Percentiles rank a stretch among this genome's conserved stretches.
Evolutionary conservation across 23 tunicate genomes (phyloP).

Genomic region (Botrylloides violaceus): DNA sequence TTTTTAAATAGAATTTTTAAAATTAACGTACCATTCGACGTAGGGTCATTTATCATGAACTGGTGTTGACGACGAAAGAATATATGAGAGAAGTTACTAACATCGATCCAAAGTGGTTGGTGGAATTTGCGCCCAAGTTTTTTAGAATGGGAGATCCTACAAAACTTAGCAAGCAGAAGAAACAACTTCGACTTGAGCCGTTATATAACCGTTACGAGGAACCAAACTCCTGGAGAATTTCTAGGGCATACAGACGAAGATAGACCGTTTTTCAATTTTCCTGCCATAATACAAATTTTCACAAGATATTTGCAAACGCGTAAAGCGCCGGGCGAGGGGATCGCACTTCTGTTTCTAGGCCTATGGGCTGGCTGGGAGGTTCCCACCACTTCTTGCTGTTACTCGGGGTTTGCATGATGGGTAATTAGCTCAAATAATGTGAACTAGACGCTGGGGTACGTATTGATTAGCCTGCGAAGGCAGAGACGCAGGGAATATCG

Average conservation of each 20-base stretch:
- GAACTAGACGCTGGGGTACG: no score
- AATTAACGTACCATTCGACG: neutral
- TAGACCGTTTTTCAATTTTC: conserved; percentile 1
- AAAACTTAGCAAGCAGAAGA: conserved; percentile 89
- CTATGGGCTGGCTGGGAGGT: no score
- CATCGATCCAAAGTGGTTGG: conserved; percentile 94
- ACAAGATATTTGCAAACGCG: no score
- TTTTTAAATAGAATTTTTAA: neutral
- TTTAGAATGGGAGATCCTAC: conserved; percentile 97
- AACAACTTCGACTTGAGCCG: conserved; percentile 87
- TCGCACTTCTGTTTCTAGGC: no score
- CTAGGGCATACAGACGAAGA: conserved; percentile 85
- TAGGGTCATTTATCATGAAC: conserved; percentile 96
- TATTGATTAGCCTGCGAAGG: no score
- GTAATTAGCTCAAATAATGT: no score
- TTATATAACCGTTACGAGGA: conserved; percentile 92
- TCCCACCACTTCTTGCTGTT: no score
- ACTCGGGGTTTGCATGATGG: no score
- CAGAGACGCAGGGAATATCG: no score
- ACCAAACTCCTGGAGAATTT: conserved; percentile 96
- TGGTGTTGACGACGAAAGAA: conserved; percentile 94
- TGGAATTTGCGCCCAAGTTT: conserved; percentile 96
- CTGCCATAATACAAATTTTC: no score
- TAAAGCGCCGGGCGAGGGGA: no score
- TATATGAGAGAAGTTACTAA: conserved; percentile 98